Conservation (phyloP, 2,113 vertebrate genomes). For the Bufo bufo region DNA sequence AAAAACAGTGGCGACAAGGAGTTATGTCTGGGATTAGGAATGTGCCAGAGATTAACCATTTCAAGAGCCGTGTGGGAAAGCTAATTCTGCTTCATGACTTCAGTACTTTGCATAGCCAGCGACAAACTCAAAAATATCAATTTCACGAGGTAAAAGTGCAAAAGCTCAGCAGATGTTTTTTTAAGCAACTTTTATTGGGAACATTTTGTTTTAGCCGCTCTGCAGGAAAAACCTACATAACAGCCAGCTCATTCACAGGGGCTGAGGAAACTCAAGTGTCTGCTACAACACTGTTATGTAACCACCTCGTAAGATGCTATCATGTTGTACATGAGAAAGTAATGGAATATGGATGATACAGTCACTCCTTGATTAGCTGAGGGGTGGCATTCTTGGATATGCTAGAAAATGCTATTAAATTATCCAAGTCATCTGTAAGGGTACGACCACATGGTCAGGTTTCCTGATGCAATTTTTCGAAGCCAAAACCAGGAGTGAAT, state of each 20-base stretch:
- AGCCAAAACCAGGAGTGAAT: too few relatives aligned
- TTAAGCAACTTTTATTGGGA: conserved; percentile 26
- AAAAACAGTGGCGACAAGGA: conserved; percentile 14
- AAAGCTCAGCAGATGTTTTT: conserved; percentile 19
- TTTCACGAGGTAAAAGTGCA: conserved; percentile 19
- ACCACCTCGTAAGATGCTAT: neutral
- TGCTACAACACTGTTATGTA: neutral
- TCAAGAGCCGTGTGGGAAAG: neutral
- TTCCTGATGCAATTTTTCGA: too few relatives aligned
- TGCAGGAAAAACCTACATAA: conserved; percentile 32
- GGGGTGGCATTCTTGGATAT: neutral
- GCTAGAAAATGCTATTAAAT: neutral
- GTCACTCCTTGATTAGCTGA: neutral
- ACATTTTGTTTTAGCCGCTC: conserved; percentile 43
- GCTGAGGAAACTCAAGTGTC: neutral
- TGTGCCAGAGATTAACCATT: neutral
- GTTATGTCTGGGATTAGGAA: conserved; percentile 18
- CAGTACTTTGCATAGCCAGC: neutral
- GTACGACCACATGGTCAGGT: too few relatives aligned
- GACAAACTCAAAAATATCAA: neutral
- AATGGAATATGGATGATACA: neutral
- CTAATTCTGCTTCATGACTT: neutral
- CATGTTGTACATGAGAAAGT: neutral
- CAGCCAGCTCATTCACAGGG: neutral
- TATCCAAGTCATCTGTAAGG: neutral